Conservation (phyloP, 2,113 vertebrate genomes). For the Chloropsis hardwickii region DNA sequence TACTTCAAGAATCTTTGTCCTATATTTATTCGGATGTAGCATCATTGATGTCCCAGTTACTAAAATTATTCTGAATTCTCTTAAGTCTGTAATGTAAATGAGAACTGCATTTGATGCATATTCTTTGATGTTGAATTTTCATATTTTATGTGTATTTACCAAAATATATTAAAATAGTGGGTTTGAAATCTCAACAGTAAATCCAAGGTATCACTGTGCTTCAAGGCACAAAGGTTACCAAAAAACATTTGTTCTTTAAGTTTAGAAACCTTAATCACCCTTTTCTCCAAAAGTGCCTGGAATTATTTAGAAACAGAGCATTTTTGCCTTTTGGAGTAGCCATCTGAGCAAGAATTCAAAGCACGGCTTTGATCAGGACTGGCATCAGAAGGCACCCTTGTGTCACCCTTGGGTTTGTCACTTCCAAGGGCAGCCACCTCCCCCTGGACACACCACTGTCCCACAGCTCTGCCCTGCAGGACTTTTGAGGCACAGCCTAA, state of each 20-base stretch:
- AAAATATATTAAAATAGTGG: not conserved
- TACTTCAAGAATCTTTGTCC: not conserved
- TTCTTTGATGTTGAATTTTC: conserved; percentile 42
- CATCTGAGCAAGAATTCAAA: not conserved
- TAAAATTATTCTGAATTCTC: conserved; percentile 34
- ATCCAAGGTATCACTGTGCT: not conserved
- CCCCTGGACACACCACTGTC: rapidly evolving
- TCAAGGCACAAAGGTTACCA: not conserved
- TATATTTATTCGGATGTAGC: not conserved
- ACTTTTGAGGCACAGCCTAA: not conserved
- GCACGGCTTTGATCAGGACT: not conserved
- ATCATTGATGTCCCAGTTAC: not conserved
- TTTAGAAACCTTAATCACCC: not conserved
- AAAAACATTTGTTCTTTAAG: not conserved
- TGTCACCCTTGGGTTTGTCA: not conserved
- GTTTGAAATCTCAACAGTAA: not conserved
- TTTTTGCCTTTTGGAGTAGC: not conserved
- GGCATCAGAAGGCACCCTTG: not conserved
- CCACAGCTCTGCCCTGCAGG: not conserved
- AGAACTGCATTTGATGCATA: conserved; percentile 1
- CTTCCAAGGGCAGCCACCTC: not conserved
- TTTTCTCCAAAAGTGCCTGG: not conserved
- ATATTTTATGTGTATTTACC: conserved; percentile 1
- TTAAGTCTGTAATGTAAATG: conserved; percentile 29
- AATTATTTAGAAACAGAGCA: not conserved